Base-by-base conservation (phyloP, 2,113 vertebrate genomes). In the Brienomyrus longianalis region DNA sequence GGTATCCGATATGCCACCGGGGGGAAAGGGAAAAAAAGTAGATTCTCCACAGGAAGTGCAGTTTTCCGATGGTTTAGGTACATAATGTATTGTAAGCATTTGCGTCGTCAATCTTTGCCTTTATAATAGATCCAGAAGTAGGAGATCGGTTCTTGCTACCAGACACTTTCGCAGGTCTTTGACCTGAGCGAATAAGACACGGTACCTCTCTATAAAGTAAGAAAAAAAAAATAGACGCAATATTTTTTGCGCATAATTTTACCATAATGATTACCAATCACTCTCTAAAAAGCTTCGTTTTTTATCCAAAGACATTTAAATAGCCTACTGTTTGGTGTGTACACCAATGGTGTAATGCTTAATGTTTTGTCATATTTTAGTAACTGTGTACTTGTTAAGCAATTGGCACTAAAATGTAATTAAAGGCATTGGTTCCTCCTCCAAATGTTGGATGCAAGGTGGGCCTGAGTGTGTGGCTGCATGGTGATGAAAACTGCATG, bases 1-100 rank as follows among this genome's bases (percentile, higher is more conserved):
- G 92, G 80, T 89, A 92, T 91, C 89, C 90, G 92, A 94, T 92
- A 89, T 48, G 56, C 50, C 88, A 35, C 31, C 27, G 27, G 56
- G 89, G 17, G n/a, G 15, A 48, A 66, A 84, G 1, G 66, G n/a
- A 23, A 15, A 47, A 54, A 56, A 51, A 21, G 66, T 13, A 1
- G 47, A 43, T 43, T 15, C 52, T 19, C 13, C 50, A 31, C n/a
- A n/a, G 45, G 84, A 90, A 87, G 48, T 51, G 23, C 83, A 56
- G 39, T 74, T 70, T 89, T 56, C 52, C 66, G 13, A 87, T 80
- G 85, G 50, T 35, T 77, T 51, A 27, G 70, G 66, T 89, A 45
- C 21, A 45, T 83, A 59, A 62, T 27, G 56, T 90, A 86, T 50
- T 59, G 59, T 52, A 31, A 77, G 35, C 35, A 15, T 17, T 77